phyloP scores from a whole-genome alignment of 2,113 vertebrate genomes.

The Sigmodon hispidus region DNA sequence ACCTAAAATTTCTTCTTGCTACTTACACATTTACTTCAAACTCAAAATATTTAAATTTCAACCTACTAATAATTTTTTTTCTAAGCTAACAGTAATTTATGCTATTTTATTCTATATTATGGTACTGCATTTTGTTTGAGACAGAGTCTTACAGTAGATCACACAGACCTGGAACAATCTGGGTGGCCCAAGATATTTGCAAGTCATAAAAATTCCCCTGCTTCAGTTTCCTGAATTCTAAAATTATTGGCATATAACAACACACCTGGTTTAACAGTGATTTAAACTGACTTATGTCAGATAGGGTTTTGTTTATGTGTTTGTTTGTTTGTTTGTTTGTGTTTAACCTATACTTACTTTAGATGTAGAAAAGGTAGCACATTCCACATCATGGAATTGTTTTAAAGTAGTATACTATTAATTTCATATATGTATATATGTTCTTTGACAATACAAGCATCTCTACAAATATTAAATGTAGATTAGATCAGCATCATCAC shows the following conservation, averaged over 20 bases:
- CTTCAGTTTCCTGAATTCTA: too few relatives aligned
- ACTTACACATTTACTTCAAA: neutral
- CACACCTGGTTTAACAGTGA: neutral
- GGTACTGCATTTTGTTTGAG: neutral
- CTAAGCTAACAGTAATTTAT: neutral
- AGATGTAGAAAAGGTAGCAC: neutral
- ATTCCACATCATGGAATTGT: neutral
- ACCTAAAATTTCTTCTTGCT: neutral
- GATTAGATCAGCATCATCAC: neutral
- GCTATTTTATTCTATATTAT: neutral
- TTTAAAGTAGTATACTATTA: constrained; percentile 14
- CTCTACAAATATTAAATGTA: neutral
- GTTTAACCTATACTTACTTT: neutral
- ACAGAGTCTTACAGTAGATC: neutral
- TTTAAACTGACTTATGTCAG: neutral
- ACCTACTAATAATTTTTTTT: neutral
- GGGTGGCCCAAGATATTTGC: neutral
- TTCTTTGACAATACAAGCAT: neutral
- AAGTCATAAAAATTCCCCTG: neutral
- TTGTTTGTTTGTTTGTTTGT: neutral
- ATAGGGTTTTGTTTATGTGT: neutral
- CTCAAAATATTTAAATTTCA: neutral
- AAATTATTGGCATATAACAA: too few relatives aligned
- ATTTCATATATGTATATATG: neutral
- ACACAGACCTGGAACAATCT: neutral